Conservation (phyloP, 2,888 invertebrate species). For the Apotomis capreana region DNA sequence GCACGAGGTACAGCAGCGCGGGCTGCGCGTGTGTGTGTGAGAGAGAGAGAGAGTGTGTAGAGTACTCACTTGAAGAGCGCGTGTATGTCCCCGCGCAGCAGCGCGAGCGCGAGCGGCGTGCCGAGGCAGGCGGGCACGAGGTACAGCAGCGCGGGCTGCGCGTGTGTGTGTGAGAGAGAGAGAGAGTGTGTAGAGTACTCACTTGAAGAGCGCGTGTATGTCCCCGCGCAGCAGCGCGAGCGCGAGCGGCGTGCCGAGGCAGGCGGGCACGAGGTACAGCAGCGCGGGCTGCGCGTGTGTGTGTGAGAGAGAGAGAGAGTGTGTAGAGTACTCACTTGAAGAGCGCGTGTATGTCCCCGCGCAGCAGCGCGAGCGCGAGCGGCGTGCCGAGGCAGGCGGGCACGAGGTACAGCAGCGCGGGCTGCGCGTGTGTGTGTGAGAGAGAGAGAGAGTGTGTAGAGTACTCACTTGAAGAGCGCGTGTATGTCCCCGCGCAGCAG, state of each 20-base stretch:
- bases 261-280: conserved; percentile 90
- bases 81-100: conserved; percentile 94
- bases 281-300: conserved; percentile 99
- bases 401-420: conserved; percentile 97
- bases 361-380: conserved; percentile 91
- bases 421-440: conserved; percentile 97
- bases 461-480: conserved; percentile 93
- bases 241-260: conserved; percentile 91
- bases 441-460: too few relatives aligned
- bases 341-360: conserved; percentile 94
- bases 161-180: conserved; percentile 96
- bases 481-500: conserved; percentile 94
- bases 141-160: conserved; percentile 98
- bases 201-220: too few relatives aligned
- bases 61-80: conserved; percentile 93
- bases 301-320: too few relatives aligned
- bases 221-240: conserved; percentile 92
- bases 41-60: too few relatives aligned
- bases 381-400: conserved; percentile 98
- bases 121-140: conserved; percentile 98
- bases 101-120: conserved; percentile 93
- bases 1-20: conserved; percentile 97
- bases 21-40: conserved; percentile 98
- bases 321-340: conserved; percentile 89
- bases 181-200: too few relatives aligned